Percentiles rank a stretch among this genome's conserved stretches.
Conservation (phyloP, 64 coral and sea anemone genomes). For the Montipora efflorescens region DNA sequence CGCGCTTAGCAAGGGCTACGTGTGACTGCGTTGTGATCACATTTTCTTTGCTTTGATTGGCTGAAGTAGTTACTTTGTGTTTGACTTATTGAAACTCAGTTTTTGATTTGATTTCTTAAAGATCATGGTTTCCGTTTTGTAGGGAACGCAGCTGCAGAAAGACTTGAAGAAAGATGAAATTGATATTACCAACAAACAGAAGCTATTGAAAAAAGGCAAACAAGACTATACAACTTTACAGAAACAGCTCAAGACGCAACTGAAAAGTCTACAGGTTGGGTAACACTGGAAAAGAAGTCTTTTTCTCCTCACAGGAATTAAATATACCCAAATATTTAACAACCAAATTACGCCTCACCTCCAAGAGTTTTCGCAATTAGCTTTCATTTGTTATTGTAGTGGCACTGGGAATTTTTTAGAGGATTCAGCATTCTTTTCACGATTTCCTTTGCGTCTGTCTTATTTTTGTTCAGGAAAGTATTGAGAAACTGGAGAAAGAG, state of each 20-base stretch:
- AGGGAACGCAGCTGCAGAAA: constrained; percentile 93
- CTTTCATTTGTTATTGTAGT: too few relatives aligned
- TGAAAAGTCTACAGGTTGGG: constrained; percentile 83
- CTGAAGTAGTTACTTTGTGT: too few relatives aligned
- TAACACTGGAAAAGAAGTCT: neutral
- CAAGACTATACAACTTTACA: constrained; percentile 84
- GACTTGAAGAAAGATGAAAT: constrained; percentile 84
- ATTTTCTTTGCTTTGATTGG: too few relatives aligned
- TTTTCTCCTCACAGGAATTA: neutral
- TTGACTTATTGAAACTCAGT: too few relatives aligned
- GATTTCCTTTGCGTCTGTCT: neutral
- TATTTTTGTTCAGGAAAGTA: constrained; percentile 69
- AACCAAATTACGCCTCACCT: too few relatives aligned
- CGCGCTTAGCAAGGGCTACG: too few relatives aligned
- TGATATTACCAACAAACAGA: constrained; percentile 91
- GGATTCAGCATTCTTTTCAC: too few relatives aligned
- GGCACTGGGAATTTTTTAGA: too few relatives aligned
- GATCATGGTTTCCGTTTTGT: neutral
- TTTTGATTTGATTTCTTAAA: too few relatives aligned
- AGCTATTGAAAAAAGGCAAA: constrained; percentile 88
- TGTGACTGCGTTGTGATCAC: too few relatives aligned
- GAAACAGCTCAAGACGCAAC: constrained; percentile 84
- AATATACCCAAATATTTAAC: too few relatives aligned
- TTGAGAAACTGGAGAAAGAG: constrained; percentile 79
- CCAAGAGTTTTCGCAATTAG: too few relatives aligned